Evolutionary conservation across 2,888 invertebrate genomes (phyloP).

Genomic region (Horisme vitalbata): DNA sequence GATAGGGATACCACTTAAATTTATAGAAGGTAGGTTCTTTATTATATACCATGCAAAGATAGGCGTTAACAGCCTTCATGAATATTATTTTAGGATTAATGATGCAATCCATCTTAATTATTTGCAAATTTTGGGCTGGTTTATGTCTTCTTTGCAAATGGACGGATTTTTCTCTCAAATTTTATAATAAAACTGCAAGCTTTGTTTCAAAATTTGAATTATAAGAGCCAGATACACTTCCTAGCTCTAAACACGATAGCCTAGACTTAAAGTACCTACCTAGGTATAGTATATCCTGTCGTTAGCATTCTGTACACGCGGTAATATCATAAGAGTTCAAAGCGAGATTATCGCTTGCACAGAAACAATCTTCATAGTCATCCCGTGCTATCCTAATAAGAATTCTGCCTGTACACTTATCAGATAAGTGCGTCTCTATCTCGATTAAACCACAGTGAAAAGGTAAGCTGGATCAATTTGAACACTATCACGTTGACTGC

Average conservation of each 20-base stretch:
- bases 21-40: not conserved
- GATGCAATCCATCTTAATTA: too few species aligned
- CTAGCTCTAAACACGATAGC: too few species aligned
- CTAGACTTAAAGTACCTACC: too few species aligned
- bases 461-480: not conserved
- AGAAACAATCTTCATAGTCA: slow-evolving; percentile 14
- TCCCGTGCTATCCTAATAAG: slow-evolving; percentile 16
- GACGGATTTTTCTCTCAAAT: too few species aligned
- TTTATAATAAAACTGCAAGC: too few species aligned
- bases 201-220: too few species aligned
- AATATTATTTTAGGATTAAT: too few species aligned
- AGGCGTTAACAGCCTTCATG: not conserved
- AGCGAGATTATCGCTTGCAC: slow-evolving; percentile 6
- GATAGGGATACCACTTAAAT: not conserved
- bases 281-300: not conserved
- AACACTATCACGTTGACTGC: too few species aligned
- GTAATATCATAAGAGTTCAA: not conserved
- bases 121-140: too few species aligned
- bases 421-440: slow-evolving; percentile 63
- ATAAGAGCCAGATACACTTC: too few species aligned
- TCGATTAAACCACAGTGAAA: slow-evolving; percentile 36
- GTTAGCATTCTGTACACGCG: not conserved
- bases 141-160: too few species aligned
- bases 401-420: slow-evolving; percentile 33
- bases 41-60: too few species aligned